Base-by-base conservation (phyloP, 1,140 invertebrate species). In the Asobara japonica region DNA sequence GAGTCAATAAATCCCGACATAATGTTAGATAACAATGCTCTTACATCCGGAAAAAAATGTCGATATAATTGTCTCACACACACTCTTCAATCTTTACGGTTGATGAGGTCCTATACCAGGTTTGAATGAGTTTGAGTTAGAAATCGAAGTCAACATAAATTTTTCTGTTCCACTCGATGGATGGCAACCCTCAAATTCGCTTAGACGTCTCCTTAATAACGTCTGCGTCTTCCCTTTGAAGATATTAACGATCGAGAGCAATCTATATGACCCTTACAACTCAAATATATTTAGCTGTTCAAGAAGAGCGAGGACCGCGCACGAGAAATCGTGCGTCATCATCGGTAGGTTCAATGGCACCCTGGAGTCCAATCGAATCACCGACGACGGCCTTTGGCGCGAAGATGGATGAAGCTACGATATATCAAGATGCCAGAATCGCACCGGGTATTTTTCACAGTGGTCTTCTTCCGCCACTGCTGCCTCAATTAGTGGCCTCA, bases 261-360 rank as follows among this genome's bases (percentile, higher is more conserved):
- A 60, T 60, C 7, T 5, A 4, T 18, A 60, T 60, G 27, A 27
- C 20, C 13, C 25, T 27, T 7, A 11, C 25, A 27, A 25, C 8
- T 8, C 8, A 29, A 30, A 16, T 62, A 62, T 30, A 62, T 62
- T 62, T 62, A 89, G 94, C 94, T 41, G 94, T 95, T 3, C 94
- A 95, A 86, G 92, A 94, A 84, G 94, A 95, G 82, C 84, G 94
- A 70, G 94, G 94, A 4, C 94, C 94, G 0, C 87, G 93, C 60
- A 89, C 88, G 77, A 85, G 79, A 36, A 91, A 86, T 75, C 27
- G 62, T 13, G 31, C 74, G 30, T 67, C 70, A 33, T 67, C 51
- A 2, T 61, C 71, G 8, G 61, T 56, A 61, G 74, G 41, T 56
- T 51, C 69, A 65, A 48, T 45, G 13, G 27, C 65, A 11, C 33